Conservation (phyloP, 2,797 vertebrate genomes). For the Oceanodroma leucorhoa region DNA sequence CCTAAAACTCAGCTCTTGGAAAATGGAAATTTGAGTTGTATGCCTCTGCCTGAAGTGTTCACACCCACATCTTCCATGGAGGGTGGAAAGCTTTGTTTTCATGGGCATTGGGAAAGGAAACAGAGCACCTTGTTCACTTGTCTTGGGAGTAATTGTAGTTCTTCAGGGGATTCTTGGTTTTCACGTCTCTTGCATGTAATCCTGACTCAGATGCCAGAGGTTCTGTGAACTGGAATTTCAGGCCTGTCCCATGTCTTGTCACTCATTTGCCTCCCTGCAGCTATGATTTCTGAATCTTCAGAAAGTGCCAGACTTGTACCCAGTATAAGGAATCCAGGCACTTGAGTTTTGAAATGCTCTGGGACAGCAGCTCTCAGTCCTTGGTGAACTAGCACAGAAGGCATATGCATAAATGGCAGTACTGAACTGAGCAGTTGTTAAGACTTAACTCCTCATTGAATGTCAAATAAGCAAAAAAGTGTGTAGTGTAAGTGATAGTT, state of each 20-base stretch:
- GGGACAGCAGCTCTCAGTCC: not conserved
- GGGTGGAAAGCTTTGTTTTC: not conserved
- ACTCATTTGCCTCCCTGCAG: not conserved
- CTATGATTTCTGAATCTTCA: not conserved
- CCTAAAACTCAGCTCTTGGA: not conserved
- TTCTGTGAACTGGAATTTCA: not conserved
- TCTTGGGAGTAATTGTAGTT: not conserved
- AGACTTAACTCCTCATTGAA: too few relatives aligned
- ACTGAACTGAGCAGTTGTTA: not conserved
- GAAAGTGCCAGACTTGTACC: not conserved
- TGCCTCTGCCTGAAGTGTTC: not conserved
- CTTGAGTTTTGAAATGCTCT: not conserved
- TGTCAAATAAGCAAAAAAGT: not conserved
- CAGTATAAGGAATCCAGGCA: not conserved
- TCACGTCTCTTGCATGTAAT: not conserved
- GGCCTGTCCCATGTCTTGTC: not conserved
- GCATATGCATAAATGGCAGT: rapidly evolving
- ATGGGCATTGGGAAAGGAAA: not conserved
- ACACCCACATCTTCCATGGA: not conserved
- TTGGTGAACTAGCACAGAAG: not conserved
- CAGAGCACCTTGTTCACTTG: not conserved
- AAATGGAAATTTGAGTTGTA: not conserved
- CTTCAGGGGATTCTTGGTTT: not conserved
- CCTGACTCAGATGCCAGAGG: not conserved
- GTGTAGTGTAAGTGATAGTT: not conserved